Percentiles rank a stretch among this genome's conserved stretches.
These are phyloP conservation scores for Silurus lanzhouensis DNA, from an alignment of 2,797 vertebrate species.

Conservation along the genomic window DNA sequence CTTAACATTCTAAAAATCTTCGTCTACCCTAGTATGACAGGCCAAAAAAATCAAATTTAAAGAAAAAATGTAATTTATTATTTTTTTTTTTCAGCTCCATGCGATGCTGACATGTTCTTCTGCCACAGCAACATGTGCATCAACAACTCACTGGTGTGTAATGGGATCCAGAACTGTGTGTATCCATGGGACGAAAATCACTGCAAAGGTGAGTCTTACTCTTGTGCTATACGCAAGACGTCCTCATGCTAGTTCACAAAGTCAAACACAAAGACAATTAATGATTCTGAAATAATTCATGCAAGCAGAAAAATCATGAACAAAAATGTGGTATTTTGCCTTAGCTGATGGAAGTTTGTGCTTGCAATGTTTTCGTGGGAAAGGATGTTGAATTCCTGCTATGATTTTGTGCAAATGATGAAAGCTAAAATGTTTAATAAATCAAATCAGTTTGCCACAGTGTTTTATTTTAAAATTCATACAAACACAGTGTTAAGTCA, in stretches of 20 bases:
- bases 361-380: neutral
- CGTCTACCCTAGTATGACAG: no score
- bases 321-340: neutral
- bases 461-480: neutral
- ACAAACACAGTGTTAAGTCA: no score
- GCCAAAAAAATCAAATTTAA: neutral
- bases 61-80: neutral
- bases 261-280: neutral
- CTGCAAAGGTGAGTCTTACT: constrained; percentile 90
- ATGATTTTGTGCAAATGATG: neutral
- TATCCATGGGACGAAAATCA: constrained; percentile 99
- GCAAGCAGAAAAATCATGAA: no score
- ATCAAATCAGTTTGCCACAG: neutral
- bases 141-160: constrained; percentile 96
- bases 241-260: neutral
- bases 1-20: neutral
- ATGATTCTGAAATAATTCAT: no score
- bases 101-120: constrained; percentile 94
- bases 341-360: neutral
- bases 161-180: constrained; percentile 96
- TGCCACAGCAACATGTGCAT: constrained; percentile 99
- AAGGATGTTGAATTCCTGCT: neutral
- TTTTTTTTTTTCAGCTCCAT: constrained; percentile 83
- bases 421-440: neutral
- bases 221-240: neutral